Conservation (phyloP, 2,888 invertebrate species). For the Drosophila paranaensis region DNA sequence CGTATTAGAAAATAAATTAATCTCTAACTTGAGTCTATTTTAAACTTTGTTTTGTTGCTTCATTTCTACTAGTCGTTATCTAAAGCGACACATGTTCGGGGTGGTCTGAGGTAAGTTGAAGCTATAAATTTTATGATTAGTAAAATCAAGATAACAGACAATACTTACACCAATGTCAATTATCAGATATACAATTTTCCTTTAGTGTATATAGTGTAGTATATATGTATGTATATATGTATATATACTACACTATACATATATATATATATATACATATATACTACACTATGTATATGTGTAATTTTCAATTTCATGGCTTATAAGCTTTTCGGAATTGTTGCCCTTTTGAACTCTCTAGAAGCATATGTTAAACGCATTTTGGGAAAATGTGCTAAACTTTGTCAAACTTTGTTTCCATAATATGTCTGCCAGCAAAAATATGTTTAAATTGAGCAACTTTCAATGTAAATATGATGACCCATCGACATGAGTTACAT, state of each 20-base stretch:
- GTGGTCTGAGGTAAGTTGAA: conserved; percentile 8
- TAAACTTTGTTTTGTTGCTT: not conserved
- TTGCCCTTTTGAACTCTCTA: not conserved
- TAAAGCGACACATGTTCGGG: not conserved
- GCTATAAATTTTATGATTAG: not conserved
- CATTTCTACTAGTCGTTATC: not conserved
- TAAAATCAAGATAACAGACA: not conserved
- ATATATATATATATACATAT: too few relatives aligned
- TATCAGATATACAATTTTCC: too few relatives aligned
- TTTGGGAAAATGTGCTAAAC: not conserved
- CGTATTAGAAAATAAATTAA: conserved; percentile 1
- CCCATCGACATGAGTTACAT: not conserved
- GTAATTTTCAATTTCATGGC: too few relatives aligned
- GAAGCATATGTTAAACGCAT: not conserved
- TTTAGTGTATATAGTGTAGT: too few relatives aligned
- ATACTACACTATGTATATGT: too few relatives aligned
- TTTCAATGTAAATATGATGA: conserved; percentile 10
- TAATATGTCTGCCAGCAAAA: not conserved
- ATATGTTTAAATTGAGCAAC: conserved; percentile 5
- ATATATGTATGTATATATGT: too few relatives aligned
- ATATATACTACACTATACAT: too few relatives aligned
- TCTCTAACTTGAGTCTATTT: conserved; percentile 14
- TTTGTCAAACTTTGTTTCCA: not conserved
- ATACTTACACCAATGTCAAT: too few relatives aligned
- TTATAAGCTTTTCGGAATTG: not conserved